Percentiles rank a stretch among this genome's conserved stretches.
These are phyloP conservation scores for Styela clava DNA, from an alignment of 23 tunicate genomes.

Conservation along the genomic window DNA sequence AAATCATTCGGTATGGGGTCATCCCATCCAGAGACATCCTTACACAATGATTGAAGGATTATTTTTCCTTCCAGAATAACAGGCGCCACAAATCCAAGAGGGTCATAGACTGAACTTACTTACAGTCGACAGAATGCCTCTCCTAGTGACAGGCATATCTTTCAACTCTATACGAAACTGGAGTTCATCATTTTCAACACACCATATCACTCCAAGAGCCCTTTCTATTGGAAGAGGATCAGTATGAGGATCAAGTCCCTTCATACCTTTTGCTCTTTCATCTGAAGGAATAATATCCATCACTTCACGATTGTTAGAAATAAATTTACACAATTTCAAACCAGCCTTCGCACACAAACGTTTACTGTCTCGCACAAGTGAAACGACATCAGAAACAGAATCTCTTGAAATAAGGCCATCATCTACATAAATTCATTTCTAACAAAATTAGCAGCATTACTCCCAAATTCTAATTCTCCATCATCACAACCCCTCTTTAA, in stretches of 20 bases:
- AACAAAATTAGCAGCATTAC: conserved; percentile 23
- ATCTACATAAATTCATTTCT: conserved; percentile 54
- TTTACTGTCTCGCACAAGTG: conserved; percentile 13
- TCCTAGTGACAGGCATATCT: conserved; percentile 24
- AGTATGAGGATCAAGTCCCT: not conserved
- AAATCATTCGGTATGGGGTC: conserved; percentile 14
- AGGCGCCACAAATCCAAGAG: conserved; percentile 42
- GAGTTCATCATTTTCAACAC: conserved; percentile 43
- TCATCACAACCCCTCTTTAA: conserved; percentile 30
- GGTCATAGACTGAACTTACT: conserved; percentile 41
- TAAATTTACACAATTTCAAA: conserved; percentile 37
- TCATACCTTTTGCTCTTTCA: conserved; percentile 17
- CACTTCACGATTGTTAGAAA: conserved; percentile 38
- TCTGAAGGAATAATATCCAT: conserved; percentile 20
- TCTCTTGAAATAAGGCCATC: conserved; percentile 35
- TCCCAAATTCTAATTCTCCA: conserved; percentile 9
- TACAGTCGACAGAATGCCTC: conserved; percentile 33
- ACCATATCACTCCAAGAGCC: conserved; percentile 48
- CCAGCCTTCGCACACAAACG: conserved; percentile 30
- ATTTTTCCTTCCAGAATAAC: conserved; percentile 41
- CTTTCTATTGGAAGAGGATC: conserved; percentile 37
- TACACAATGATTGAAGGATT: conserved; percentile 34
- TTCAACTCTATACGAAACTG: conserved; percentile 25
- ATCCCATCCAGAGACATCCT: conserved; percentile 31
- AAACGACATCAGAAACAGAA: conserved; percentile 8